Percentiles rank a stretch among this genome's conserved stretches.
Evolutionary conservation across 2,888 invertebrate genomes (phyloP).

Genomic region (Drosophila falleni): DNA sequence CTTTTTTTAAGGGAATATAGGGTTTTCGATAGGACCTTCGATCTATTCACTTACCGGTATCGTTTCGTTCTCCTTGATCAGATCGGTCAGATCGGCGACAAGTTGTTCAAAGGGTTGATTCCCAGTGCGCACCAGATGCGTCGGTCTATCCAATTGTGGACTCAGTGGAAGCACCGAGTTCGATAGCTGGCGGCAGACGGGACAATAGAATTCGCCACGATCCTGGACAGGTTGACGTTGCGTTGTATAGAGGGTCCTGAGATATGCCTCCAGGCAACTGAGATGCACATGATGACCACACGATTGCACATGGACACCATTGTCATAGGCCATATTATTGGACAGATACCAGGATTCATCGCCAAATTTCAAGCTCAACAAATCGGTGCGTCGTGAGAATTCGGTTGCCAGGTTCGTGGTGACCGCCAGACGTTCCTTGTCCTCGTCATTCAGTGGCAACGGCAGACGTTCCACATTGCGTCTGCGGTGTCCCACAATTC

Average conservation of each 20-base stretch:
- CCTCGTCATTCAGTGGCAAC: constrained; percentile 89
- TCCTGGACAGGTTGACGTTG: constrained; percentile 91
- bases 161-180: constrained; percentile 95
- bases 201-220: constrained; percentile 96
- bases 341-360: constrained; percentile 92
- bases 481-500: constrained; percentile 93
- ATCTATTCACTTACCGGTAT: constrained; percentile 87
- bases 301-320: constrained; percentile 96
- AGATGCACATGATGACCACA: constrained; percentile 99
- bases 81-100: constrained; percentile 86
- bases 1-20: too few species aligned
- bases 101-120: constrained; percentile 84
- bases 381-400: constrained; percentile 91
- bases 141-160: constrained; percentile 89
- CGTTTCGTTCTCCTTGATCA: constrained; percentile 89
- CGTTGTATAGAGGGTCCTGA: constrained; percentile 92
- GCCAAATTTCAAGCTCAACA: constrained; percentile 91
- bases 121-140: constrained; percentile 88
- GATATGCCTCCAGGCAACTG: constrained; percentile 96
- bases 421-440: constrained; percentile 87
- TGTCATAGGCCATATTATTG: constrained; percentile 94
- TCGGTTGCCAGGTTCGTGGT: constrained; percentile 90
- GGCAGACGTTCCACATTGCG: constrained; percentile 83
- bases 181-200: constrained; percentile 96
- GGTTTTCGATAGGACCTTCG: too few species aligned